These are phyloP conservation scores for Carterocephalus palaemon DNA, from an alignment of 2,888 invertebrate species.

Conservation along the genomic window DNA sequence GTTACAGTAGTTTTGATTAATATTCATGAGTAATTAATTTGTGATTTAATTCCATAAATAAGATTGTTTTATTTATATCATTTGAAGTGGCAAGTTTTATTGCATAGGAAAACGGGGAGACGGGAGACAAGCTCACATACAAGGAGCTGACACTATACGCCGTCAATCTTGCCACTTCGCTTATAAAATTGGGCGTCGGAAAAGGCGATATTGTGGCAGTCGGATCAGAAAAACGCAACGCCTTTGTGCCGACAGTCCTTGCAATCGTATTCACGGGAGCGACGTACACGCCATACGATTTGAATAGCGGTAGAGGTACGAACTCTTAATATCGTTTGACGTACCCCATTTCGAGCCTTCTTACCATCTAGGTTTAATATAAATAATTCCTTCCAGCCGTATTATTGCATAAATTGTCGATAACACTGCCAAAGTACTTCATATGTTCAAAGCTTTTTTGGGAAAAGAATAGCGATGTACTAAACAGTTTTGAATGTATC, in stretches of 20 bases:
- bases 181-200: constrained; percentile 67
- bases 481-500: constrained; percentile 46
- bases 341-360: constrained; percentile 2
- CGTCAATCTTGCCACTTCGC: constrained; percentile 71
- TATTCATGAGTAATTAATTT: too few relatives aligned
- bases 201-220: constrained; percentile 77
- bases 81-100: too few relatives aligned
- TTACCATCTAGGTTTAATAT: constrained; percentile 17
- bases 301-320: constrained; percentile 49
- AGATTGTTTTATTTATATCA: too few relatives aligned
- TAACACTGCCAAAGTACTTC: constrained; percentile 82
- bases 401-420: constrained; percentile 80
- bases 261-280: constrained; percentile 70
- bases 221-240: constrained; percentile 79
- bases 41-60: too few relatives aligned
- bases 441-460: constrained; percentile 79
- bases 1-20: too few relatives aligned
- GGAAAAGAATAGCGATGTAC: constrained; percentile 50
- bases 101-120: constrained; percentile 73
- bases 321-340: constrained; percentile 18
- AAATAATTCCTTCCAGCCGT: constrained; percentile 67
- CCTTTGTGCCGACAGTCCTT: constrained; percentile 72
- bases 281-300: constrained; percentile 51
- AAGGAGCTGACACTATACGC: constrained; percentile 72
- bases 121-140: constrained; percentile 73